phyloP scores from a whole-genome alignment of 2,888 invertebrate genomes.

The Saturnia japonica region DNA sequence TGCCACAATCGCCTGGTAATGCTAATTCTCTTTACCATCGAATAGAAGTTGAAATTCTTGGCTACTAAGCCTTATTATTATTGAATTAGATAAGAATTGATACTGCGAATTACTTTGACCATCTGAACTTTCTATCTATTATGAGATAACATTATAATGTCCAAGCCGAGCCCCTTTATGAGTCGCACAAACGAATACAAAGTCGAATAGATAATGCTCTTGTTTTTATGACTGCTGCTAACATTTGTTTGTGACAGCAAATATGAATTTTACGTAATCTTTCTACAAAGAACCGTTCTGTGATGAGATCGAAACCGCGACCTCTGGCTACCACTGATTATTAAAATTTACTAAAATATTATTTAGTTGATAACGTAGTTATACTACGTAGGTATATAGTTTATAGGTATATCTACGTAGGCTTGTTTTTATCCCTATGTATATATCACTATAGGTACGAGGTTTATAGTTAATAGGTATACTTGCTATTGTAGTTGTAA shows the following conservation, averaged over 20 bases:
- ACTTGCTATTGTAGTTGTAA: background rate
- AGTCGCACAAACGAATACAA: constrained; percentile 3
- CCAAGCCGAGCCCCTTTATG: constrained; percentile 31
- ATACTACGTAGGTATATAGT: background rate
- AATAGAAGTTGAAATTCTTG: background rate
- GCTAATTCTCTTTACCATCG: background rate
- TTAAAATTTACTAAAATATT: background rate
- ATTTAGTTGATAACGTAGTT: background rate
- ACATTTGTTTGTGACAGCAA: background rate
- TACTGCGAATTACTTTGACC: background rate
- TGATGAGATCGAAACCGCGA: background rate
- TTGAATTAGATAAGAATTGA: background rate
- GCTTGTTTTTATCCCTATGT: background rate
- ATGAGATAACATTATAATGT: constrained; percentile 22
- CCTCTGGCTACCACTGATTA: background rate
- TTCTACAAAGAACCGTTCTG: background rate
- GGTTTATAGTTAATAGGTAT: background rate
- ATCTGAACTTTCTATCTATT: constrained; percentile 13
- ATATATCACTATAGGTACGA: background rate
- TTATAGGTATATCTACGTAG: no score
- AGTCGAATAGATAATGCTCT: constrained; percentile 16
- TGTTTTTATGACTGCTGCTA: constrained; percentile 12
- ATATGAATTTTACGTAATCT: background rate
- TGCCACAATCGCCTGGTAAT: background rate
- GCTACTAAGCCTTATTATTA: background rate